These are phyloP conservation scores for Musca vetustissima DNA, from an alignment of 1,140 invertebrate species.

Conservation along the genomic window DNA sequence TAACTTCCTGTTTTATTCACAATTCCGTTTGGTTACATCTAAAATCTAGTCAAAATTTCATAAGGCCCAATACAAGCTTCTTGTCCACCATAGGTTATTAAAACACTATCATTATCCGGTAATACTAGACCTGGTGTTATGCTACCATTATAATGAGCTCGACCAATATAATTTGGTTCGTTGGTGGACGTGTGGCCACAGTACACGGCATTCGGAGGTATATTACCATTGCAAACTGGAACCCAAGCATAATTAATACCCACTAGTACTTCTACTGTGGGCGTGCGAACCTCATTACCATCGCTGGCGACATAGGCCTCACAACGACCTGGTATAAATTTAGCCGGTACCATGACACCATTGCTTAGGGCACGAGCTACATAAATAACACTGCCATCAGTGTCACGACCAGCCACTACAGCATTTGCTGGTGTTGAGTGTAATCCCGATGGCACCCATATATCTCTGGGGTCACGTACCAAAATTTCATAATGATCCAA, in stretches of 20 bases:
- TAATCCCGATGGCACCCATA: constrained; percentile 37
- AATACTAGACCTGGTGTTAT: constrained; percentile 57
- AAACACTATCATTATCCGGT: constrained; percentile 60
- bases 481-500: constrained; percentile 48
- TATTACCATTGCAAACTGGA: constrained; percentile 50
- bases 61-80: constrained; percentile 64
- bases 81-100: constrained; percentile 65
- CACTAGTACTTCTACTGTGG: constrained; percentile 55
- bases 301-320: constrained; percentile 56
- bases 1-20: too few species aligned
- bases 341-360: constrained; percentile 55
- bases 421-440: constrained; percentile 50
- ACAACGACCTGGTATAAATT: constrained; percentile 54
- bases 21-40: too few species aligned
- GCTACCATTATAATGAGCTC: constrained; percentile 62
- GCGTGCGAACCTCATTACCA: constrained; percentile 57
- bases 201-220: constrained; percentile 63
- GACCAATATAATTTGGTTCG: constrained; percentile 67
- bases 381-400: constrained; percentile 45
- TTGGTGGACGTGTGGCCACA: constrained; percentile 63
- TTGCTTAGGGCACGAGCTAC: constrained; percentile 56
- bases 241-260: constrained; percentile 58
- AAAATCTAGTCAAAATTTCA: constrained; percentile 56
- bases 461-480: constrained; percentile 31
- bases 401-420: constrained; percentile 57